Evolutionary conservation across 2,797 vertebrate genomes (phyloP), one percentile per base, ranked within the genome.

Genomic region (Phoebastria nigripes): DNA sequence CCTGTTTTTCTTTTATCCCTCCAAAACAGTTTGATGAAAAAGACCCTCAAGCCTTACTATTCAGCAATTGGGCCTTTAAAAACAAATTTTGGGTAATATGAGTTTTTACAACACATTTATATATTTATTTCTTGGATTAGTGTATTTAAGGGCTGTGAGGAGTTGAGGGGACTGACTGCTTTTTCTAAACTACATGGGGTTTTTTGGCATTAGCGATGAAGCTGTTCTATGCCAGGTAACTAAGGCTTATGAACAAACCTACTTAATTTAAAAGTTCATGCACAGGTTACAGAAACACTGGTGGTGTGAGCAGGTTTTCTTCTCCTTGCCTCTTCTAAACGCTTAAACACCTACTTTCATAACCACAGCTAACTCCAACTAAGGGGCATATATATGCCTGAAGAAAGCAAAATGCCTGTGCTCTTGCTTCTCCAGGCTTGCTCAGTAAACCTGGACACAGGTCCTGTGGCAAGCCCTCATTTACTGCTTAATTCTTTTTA

Each of bases 111-210:
- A 44, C 17, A 26, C 28, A 72, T 81, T 86, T 94, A 93, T 93
- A 80, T 96, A 95, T 96, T 95, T 95, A 71, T 87, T 96, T 95
- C 26, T 82, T 87, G 63, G 52, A 93, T 95, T 95, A 94, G 44
- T 58, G 20, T 82, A 70, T 85, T 91, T 82, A 93, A 93, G 71
- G 47, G 19, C 29, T 82, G 35, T 51, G 62, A 91, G 65, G 65
- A 91, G 61, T 61, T 80, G 77, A 78, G 62, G 46, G 56, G 28
- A 73, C 70, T 79, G 62, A 47, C 46, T 70, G 49, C 63, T 87
- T 89, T 94, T 82, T 77, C 63, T 80, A 80, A 93, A 93, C 86
- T 83, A 63, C 78, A 85, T n/a, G 59, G 59, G 82, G 5, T 8
- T 71, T 89, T 82, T 92, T 92, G 88, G 88, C 90, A 82, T 39